A percentile compares a stretch with the other conserved stretches of the same genome.
Conservation (phyloP, 2,113 vertebrate genomes). For the Megalops atlanticus region DNA sequence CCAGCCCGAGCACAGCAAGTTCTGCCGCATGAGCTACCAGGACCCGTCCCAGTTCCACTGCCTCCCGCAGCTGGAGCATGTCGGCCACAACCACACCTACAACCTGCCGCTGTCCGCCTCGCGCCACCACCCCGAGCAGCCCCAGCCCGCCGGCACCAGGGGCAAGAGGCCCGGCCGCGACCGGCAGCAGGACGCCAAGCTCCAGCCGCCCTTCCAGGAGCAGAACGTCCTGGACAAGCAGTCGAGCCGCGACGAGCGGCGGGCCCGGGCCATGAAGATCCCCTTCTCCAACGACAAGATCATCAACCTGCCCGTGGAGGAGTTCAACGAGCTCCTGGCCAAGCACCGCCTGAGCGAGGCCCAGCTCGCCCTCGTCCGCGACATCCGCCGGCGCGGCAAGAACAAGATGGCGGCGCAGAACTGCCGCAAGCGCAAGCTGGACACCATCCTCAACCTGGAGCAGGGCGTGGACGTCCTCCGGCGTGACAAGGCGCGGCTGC, state of each 20-base stretch:
- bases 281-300: constrained; percentile 98
- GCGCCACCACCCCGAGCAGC: constrained; percentile 54
- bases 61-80: constrained; percentile 88
- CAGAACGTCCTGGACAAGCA: constrained; percentile 87
- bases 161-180: constrained; percentile 81
- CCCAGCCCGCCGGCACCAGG: constrained; percentile 67
- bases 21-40: constrained; percentile 98
- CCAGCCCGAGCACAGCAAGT: constrained; percentile 92
- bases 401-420: constrained; percentile 99
- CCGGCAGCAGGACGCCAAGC: constrained; percentile 71
- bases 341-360: constrained; percentile 94
- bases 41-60: constrained; percentile 85
- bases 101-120: constrained; percentile 80
- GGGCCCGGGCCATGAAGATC: constrained; percentile 94
- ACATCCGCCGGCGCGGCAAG: constrained; percentile 93
- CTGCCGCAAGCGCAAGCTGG: constrained; percentile 96
- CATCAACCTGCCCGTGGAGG: constrained; percentile 95
- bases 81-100: constrained; percentile 96
- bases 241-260: constrained; percentile 89
- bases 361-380: constrained; percentile 91
- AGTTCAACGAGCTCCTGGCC: constrained; percentile 96
- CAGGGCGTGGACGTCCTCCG: constrained; percentile 91
- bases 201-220: too few species aligned
- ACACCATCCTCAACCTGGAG: constrained; percentile 95
- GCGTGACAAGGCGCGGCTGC: constrained; percentile 85